A percentile compares a stretch with the other conserved stretches of the same genome.
These are phyloP conservation scores for Oryzias woworae DNA, from an alignment of 2,113 vertebrate species.

Conservation along the genomic window DNA sequence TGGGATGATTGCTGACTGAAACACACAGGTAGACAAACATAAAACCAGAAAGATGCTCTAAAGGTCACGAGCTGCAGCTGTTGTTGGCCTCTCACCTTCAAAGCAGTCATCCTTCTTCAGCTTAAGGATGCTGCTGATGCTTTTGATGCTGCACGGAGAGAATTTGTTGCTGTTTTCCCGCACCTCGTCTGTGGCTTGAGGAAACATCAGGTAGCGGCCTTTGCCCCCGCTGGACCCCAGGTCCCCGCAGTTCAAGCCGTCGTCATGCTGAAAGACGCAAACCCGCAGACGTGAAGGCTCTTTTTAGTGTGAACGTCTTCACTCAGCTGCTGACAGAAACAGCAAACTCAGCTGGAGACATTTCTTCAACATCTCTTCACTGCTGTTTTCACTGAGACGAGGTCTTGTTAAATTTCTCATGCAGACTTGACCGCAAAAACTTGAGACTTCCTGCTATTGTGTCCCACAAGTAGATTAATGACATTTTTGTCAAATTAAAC, in stretches of 20 bases:
- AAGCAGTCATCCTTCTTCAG: constrained; percentile 83
- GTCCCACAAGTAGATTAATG: too few species aligned
- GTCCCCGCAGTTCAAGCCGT: constrained; percentile 70
- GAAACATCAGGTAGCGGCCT: constrained; percentile 84
- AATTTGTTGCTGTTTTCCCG: constrained; percentile 83
- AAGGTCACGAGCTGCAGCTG: background rate
- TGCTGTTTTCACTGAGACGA: background rate
- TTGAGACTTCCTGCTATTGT: background rate
- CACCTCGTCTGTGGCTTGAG: constrained; percentile 72
- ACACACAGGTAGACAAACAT: constrained; percentile 7
- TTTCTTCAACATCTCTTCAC: background rate
- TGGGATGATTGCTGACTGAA: constrained; percentile 79
- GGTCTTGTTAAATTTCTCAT: background rate
- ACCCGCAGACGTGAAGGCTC: background rate
- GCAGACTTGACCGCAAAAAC: background rate
- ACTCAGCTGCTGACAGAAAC: background rate
- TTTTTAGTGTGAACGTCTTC: background rate
- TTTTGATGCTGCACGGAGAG: constrained; percentile 78
- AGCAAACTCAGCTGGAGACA: background rate
- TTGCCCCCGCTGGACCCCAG: constrained; percentile 57
- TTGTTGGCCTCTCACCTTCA: constrained; percentile 67
- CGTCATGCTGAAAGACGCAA: constrained; percentile 76
- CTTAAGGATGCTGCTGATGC: constrained; percentile 67
- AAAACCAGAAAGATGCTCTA: background rate
- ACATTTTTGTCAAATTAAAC: too few species aligned